Conservation (phyloP, 30 jellyfish, hydroid and myxozoan genomes). For the Chironex yamaguchii region DNA sequence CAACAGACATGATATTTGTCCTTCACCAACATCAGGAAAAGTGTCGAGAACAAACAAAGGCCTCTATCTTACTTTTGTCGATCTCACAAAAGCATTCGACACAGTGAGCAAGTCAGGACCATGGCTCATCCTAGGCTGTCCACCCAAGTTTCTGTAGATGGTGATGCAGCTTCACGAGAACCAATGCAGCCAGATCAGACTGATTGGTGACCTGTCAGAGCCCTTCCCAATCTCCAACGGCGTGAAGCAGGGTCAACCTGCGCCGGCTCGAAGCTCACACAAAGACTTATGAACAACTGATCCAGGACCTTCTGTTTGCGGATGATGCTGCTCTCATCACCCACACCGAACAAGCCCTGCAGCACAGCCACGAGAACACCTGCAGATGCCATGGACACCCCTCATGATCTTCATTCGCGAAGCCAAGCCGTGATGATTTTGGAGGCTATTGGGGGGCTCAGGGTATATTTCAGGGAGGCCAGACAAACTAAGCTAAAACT, state of each 20-base stretch:
- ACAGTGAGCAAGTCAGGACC: too few species aligned
- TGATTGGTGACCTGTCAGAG: neutral
- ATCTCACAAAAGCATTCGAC: slow-evolving; percentile 25
- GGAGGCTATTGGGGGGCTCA: too few species aligned
- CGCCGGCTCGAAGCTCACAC: slow-evolving; percentile 1
- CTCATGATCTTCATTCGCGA: too few species aligned
- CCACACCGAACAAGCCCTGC: slow-evolving; percentile 26
- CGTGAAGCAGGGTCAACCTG: slow-evolving; percentile 1
- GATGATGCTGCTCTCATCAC: neutral
- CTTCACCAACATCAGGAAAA: slow-evolving; percentile 22
- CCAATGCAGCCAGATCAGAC: slow-evolving; percentile 6
- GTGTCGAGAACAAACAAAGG: slow-evolving; percentile 18
- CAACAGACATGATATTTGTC: slow-evolving; percentile 36
- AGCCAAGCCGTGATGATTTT: too few species aligned
- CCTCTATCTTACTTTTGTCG: neutral
- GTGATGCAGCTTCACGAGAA: slow-evolving; percentile 6
- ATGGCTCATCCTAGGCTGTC: too few species aligned
- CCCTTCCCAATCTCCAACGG: slow-evolving; percentile 5
- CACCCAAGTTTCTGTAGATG: neutral
- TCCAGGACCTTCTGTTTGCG: slow-evolving; percentile 6
- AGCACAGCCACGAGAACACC: too few species aligned
- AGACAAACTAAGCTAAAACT: too few species aligned
- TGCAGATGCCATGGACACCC: too few species aligned
- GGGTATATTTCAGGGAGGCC: too few species aligned
- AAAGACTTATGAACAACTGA: neutral